Evolutionary conservation across 1,140 invertebrate species (phyloP).

Genomic region (Leucophenga varia): DNA sequence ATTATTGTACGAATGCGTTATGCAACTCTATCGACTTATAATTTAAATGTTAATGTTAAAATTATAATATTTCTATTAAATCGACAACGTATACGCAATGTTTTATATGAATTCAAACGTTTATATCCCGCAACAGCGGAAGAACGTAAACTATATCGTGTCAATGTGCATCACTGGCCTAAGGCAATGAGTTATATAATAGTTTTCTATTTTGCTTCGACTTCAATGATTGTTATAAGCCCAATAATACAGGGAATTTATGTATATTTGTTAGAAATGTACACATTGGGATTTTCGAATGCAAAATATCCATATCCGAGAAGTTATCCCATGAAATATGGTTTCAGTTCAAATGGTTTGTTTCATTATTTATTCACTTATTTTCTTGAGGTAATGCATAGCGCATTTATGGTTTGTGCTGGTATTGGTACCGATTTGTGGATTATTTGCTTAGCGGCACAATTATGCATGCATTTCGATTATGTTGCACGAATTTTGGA

Average conservation of each 20-base stretch:
- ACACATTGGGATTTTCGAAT: background rate
- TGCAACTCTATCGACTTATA: constrained; percentile 16
- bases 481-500: constrained; percentile 13
- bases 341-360: background rate
- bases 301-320: constrained; percentile 15
- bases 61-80: constrained; percentile 20
- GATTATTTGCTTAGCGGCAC: constrained; percentile 27
- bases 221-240: constrained; percentile 1
- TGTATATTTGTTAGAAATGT: constrained; percentile 3
- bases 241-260: constrained; percentile 13
- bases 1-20: constrained; percentile 21
- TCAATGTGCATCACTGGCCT: constrained; percentile 25
- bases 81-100: background rate
- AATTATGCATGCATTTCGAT: constrained; percentile 29
- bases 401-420: constrained; percentile 18
- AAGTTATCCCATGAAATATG: constrained; percentile 17
- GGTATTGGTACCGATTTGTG: constrained; percentile 28
- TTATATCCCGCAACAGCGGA: constrained; percentile 14
- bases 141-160: constrained; percentile 5
- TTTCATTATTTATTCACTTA: constrained; percentile 2
- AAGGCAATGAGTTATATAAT: constrained; percentile 8
- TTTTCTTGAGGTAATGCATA: constrained; percentile 15
- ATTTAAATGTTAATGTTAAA: constrained; percentile 22
- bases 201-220: constrained; percentile 18
- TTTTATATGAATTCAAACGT: constrained; percentile 8